These are phyloP conservation scores for Drosophila putrida DNA, from an alignment of 2,888 invertebrate species.

Conservation along the genomic window DNA sequence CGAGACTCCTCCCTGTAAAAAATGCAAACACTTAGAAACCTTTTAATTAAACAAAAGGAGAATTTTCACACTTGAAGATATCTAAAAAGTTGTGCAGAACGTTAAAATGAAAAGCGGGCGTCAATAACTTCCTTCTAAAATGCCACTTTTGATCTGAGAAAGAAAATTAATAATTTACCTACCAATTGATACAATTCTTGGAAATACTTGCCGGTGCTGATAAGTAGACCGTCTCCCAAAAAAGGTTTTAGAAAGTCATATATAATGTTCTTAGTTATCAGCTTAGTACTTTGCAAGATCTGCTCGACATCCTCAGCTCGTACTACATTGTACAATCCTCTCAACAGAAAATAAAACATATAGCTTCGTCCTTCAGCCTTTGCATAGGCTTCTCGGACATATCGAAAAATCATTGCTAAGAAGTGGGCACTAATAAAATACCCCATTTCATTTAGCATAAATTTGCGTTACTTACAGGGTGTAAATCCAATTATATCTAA, in stretches of 20 bases:
- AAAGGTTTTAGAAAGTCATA: slow-evolving; percentile 86
- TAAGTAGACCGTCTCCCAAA: slow-evolving; percentile 86
- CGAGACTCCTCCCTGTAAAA: slow-evolving; percentile 83
- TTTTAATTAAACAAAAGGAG: accelerated
- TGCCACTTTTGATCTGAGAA: slow-evolving; percentile 87
- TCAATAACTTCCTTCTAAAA: slow-evolving; percentile 88
- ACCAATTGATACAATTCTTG: background rate
- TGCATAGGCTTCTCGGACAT: slow-evolving; percentile 44
- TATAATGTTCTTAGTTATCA: slow-evolving; percentile 86
- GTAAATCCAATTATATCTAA: slow-evolving; percentile 74
- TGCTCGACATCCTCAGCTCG: slow-evolving; percentile 87
- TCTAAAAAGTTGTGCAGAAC: slow-evolving; percentile 86
- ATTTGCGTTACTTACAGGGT: slow-evolving; percentile 58
- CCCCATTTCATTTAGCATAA: background rate
- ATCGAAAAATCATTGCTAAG: slow-evolving; percentile 72
- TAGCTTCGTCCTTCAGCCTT: slow-evolving; percentile 73
- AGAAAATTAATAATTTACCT: background rate
- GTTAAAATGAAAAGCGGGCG: slow-evolving; percentile 89
- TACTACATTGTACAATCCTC: slow-evolving; percentile 82
- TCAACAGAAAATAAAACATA: slow-evolving; percentile 79
- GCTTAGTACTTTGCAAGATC: slow-evolving; percentile 86
- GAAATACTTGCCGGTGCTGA: slow-evolving; percentile 76
- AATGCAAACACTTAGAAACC: background rate
- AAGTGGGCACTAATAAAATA: background rate
- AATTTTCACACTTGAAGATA: slow-evolving; percentile 79